phyloP scores from a whole-genome alignment of 2,888 invertebrate genomes.

The Hololepta plana region DNA sequence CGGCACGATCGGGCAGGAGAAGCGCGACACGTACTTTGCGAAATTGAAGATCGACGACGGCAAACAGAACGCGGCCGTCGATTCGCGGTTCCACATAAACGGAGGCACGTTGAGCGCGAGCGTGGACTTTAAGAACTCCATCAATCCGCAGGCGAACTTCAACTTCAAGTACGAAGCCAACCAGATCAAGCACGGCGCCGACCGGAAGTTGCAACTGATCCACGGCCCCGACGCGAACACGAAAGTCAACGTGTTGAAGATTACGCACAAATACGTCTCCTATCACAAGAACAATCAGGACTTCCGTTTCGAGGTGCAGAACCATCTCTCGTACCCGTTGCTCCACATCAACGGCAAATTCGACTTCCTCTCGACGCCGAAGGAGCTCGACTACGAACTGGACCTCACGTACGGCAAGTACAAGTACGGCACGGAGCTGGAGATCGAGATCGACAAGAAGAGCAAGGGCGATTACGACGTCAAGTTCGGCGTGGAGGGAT shows the following conservation, averaged over 20 bases:
- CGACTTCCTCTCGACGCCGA: slow-evolving; percentile 37
- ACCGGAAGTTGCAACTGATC: slow-evolving; percentile 25
- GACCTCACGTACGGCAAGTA: slow-evolving; percentile 39
- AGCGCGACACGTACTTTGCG: slow-evolving; percentile 24
- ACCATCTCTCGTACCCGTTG: slow-evolving; percentile 35
- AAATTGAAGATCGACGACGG: slow-evolving; percentile 34
- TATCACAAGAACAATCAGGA: slow-evolving; percentile 22
- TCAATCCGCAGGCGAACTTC: slow-evolving; percentile 42
- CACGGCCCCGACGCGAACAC: slow-evolving; percentile 44
- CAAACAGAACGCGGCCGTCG: slow-evolving; percentile 27
- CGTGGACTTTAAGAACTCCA: slow-evolving; percentile 34
- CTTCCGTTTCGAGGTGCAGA: slow-evolving; percentile 33
- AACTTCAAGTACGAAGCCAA: slow-evolving; percentile 34
- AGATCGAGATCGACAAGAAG: slow-evolving; percentile 25
- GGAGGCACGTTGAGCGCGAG: slow-evolving; percentile 24
- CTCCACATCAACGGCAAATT: slow-evolving; percentile 31
- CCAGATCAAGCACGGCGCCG: slow-evolving; percentile 10
- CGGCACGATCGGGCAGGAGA: slow-evolving; percentile 30
- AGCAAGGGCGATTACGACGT: slow-evolving; percentile 34
- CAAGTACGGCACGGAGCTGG: slow-evolving; percentile 32
- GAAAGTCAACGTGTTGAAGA: slow-evolving; percentile 32
- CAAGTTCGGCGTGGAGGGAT: slow-evolving; percentile 33
- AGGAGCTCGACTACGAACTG: slow-evolving; percentile 35
- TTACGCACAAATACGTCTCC: slow-evolving; percentile 17
- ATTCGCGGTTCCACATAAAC: too few relatives aligned